Evolutionary conservation across 2,888 invertebrate genomes (phyloP).

Genomic region (Calameuta idolon): DNA sequence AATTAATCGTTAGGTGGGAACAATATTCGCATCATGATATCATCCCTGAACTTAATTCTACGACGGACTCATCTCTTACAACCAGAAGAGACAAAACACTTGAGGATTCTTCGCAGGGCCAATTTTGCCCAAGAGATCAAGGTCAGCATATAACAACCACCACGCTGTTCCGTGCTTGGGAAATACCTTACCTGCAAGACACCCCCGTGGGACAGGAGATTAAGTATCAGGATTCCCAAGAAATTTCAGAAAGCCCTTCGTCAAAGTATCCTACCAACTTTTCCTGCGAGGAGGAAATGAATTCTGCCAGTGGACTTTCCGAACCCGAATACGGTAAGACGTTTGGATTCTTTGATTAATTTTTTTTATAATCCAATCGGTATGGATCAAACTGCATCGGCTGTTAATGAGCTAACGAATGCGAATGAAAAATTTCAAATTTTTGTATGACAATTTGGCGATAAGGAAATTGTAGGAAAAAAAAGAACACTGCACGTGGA

Average conservation of each 20-base stretch:
- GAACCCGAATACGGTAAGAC: constrained; percentile 35
- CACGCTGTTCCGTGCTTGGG: constrained; percentile 45
- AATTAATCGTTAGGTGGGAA: constrained; percentile 28
- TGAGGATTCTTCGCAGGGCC: constrained; percentile 15
- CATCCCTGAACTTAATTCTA: not conserved
- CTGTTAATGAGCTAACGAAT: not conserved
- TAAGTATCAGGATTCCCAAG: constrained; percentile 26
- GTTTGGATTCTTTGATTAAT: not conserved
- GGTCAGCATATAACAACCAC: constrained; percentile 11
- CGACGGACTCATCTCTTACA: not conserved
- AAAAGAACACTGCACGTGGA: not conserved
- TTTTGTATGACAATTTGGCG: not conserved
- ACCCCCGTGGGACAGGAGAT: constrained; percentile 11
- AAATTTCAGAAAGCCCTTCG: constrained; percentile 13
- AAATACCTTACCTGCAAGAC: constrained; percentile 38
- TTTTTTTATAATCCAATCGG: not conserved
- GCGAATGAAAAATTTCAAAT: not conserved
- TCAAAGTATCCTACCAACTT: constrained; percentile 18
- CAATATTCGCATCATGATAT: constrained; percentile 28
- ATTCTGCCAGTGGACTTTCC: constrained; percentile 9
- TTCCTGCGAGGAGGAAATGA: constrained; percentile 27
- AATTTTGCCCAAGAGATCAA: constrained; percentile 3
- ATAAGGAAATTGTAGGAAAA: not conserved
- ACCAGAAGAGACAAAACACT: not conserved
- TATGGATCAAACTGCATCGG: not conserved